phyloP scores from a whole-genome alignment of 2,797 vertebrate species.

The Phoebastria nigripes region DNA sequence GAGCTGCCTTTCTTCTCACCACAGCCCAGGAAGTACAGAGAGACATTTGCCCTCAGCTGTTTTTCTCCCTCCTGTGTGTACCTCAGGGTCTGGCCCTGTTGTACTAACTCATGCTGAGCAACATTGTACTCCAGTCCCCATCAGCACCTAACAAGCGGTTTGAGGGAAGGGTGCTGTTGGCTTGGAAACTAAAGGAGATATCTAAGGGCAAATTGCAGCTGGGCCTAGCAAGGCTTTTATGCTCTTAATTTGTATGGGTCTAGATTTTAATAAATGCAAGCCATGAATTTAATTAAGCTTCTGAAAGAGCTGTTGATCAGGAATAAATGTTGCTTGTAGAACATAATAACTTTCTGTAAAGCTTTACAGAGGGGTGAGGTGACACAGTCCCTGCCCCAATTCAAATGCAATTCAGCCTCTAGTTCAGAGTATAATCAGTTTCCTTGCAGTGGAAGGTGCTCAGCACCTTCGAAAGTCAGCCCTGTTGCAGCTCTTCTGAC shows the following conservation, averaged over 20 bases:
- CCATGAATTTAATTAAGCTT: slow-evolving; percentile 38
- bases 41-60: neutral
- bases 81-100: neutral
- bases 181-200: slow-evolving; percentile 15
- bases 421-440: rapidly evolving
- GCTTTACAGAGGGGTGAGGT: neutral
- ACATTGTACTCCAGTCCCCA: neutral
- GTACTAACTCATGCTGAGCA: neutral
- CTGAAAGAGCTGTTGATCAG: slow-evolving; percentile 36
- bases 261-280: slow-evolving; percentile 38
- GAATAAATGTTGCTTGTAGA: slow-evolving; percentile 15
- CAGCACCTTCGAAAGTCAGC: neutral
- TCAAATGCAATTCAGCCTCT: neutral
- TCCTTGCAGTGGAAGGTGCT: neutral
- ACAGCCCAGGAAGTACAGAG: neutral
- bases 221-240: neutral
- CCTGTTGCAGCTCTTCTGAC: neutral
- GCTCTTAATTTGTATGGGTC: slow-evolving; percentile 30
- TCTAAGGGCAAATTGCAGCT: neutral
- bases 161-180: neutral
- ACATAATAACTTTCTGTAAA: neutral
- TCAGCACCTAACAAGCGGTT: neutral
- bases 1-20: neutral
- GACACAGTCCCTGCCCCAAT: neutral
- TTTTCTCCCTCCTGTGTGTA: neutral